phyloP scores from a whole-genome alignment of 2,797 vertebrate genomes.

The Salarias fasciatus region DNA sequence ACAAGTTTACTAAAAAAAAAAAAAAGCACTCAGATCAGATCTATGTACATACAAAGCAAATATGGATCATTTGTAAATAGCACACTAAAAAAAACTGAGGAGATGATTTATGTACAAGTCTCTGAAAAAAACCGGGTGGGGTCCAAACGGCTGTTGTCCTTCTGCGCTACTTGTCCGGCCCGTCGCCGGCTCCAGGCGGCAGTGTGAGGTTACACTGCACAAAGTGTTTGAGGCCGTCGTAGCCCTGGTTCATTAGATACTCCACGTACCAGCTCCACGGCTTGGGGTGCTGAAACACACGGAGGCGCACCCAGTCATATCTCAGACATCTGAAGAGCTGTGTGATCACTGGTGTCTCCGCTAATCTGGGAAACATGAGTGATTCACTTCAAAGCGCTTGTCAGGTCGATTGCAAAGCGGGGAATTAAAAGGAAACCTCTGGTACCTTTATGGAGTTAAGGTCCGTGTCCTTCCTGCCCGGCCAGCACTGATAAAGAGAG shows the following conservation, averaged over 20 bases:
- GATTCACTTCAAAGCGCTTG: conserved; percentile 27
- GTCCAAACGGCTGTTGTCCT: conserved; percentile 16
- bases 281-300: conserved; percentile 76
- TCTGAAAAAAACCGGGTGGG: conserved; percentile 28
- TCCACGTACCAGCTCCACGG: conserved; percentile 91
- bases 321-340: conserved; percentile 19
- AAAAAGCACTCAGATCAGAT: conserved; percentile 5
- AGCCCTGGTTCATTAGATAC: conserved; percentile 88
- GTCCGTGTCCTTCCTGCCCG: conserved; percentile 79
- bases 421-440: conserved; percentile 30
- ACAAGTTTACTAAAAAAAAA: conserved; percentile 25
- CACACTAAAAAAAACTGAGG: conserved; percentile 4
- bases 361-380: conserved; percentile 24
- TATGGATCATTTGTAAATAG: conserved; percentile 3
- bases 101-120: conserved; percentile 73
- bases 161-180: conserved; percentile 27
- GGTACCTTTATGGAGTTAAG: conserved; percentile 89
- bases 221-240: conserved; percentile 88
- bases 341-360: conserved; percentile 20
- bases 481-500: conserved; percentile 82
- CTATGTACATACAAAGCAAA: conserved; percentile 69
- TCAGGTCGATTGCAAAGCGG: conserved; percentile 38
- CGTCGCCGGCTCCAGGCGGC: conserved; percentile 9
- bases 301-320: conserved; percentile 1
- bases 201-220: conserved; percentile 83